phyloP scores from a whole-genome alignment of 2,888 invertebrate genomes.

The Eupithecia pulchellata region DNA sequence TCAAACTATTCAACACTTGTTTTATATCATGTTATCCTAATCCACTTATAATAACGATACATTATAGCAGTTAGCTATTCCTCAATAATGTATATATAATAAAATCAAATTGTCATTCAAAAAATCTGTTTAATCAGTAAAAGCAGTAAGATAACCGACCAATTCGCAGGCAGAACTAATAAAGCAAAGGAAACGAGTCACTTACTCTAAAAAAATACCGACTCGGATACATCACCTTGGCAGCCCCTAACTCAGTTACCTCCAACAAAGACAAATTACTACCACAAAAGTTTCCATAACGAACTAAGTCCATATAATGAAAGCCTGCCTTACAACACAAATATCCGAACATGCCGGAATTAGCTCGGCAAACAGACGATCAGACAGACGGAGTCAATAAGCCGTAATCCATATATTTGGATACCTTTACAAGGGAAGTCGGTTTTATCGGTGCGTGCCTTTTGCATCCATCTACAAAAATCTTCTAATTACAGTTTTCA shows the following conservation, averaged over 20 bases:
- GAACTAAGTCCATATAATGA: constrained; percentile 21
- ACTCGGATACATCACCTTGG: neutral
- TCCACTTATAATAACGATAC: too few species aligned
- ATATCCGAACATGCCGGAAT: constrained; percentile 31
- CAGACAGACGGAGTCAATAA: constrained; percentile 32
- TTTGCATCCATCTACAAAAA: neutral
- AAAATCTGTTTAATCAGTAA: neutral
- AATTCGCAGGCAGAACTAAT: neutral
- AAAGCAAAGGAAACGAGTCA: neutral
- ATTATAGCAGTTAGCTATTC: too few species aligned
- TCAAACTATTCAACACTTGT: too few species aligned
- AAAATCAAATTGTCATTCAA: too few species aligned
- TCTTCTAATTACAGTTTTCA: neutral
- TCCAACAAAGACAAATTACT: constrained; percentile 13
- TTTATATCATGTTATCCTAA: too few species aligned
- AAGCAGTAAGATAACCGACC: neutral
- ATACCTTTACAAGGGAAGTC: constrained; percentile 12
- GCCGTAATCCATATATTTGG: constrained; percentile 28
- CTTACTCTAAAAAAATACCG: neutral
- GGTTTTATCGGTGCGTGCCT: neutral
- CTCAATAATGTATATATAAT: too few species aligned
- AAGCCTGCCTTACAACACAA: constrained; percentile 27
- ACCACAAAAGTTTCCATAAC: constrained; percentile 1
- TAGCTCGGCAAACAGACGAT: constrained; percentile 31
- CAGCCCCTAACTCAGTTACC: constrained; percentile 6